Base-by-base conservation (phyloP, 2,113 vertebrate genomes). In the Mystacornis crossleyi region DNA sequence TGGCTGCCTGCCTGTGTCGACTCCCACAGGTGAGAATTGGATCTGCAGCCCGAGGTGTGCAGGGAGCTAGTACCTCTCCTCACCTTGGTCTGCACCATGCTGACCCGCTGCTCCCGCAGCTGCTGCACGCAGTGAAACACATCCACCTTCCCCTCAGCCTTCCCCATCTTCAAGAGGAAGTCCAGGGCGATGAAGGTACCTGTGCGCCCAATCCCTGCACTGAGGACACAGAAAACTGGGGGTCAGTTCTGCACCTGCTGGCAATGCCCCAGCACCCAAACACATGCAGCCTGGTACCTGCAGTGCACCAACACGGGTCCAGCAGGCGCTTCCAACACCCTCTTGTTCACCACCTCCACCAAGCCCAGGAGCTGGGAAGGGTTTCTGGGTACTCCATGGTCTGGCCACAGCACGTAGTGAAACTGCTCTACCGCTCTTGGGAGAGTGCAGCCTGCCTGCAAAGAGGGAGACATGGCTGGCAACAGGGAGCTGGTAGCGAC, bases 51-150 rank as follows among this genome's bases (percentile, higher is more conserved):
- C 4, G 4, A 31, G n/a, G 28, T 2, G 3, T 15, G 29, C 36
- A 55, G 33, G 29, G 14, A 65, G 28, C 51, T 40, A 25, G 54
- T 8, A 38, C 72, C 26, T 62, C 33, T 62, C 57, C 93, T 93
- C 50, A 98, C 97, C 97, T 96, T 78, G 14, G 95, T 97, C 92
- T 98, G 97, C 54, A 98, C 97, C 97, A 98, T 98, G 92, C 90
- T 79, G 45, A 96, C 45, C 3, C 97, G 60, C 72, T 95, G 94
- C 42, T 95, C 90, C 74, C 97, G 87, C 71, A 98, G 73, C 72
- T 61, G 65, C 67, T 95, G 93, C 51, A 97, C 95, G 0, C 97
- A 98, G 17, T 25, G 89, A 36, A 96, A 97, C 45, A 98, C 97
- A 45, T 98, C 96, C n/a, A 98, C 92, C 58, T 95, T 95, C 15